These are phyloP conservation scores for Gulo gulo DNA, from an alignment of 2,113 vertebrate species.

Conservation along the genomic window DNA sequence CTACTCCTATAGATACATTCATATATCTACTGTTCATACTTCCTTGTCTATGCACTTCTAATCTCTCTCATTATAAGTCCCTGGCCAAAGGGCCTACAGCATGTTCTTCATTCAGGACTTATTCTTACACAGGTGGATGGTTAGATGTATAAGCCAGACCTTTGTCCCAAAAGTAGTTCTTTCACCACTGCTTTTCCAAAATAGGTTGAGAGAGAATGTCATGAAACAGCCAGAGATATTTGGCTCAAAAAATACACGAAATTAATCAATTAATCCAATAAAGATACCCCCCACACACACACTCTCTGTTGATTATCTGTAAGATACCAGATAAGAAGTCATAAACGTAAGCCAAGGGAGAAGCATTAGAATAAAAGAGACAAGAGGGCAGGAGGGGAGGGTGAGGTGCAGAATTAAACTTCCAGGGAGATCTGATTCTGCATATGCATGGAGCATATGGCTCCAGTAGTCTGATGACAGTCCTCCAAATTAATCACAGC, in stretches of 20 bases:
- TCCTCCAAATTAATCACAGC: background rate
- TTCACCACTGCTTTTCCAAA: background rate
- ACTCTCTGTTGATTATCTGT: background rate
- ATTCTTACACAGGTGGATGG: background rate
- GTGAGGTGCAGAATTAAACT: background rate
- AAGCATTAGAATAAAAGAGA: background rate
- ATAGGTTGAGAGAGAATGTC: background rate
- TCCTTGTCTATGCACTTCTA: background rate
- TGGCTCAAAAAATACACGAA: background rate
- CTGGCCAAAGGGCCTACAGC: background rate
- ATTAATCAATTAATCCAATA: background rate
- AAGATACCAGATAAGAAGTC: background rate
- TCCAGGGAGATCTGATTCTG: background rate
- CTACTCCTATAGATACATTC: background rate
- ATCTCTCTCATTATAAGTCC: background rate
- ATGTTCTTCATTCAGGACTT: background rate
- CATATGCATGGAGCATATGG: background rate
- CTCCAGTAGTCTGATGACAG: background rate
- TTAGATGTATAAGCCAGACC: background rate
- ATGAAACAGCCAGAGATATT: background rate
- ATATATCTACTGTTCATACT: background rate
- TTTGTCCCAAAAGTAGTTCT: background rate
- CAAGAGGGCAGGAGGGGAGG: rapidly evolving
- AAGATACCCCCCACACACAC: background rate
- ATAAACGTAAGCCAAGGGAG: background rate